Evolutionary conservation across 2,888 invertebrate species (phyloP).

Genomic region (Ophion ellenae): DNA sequence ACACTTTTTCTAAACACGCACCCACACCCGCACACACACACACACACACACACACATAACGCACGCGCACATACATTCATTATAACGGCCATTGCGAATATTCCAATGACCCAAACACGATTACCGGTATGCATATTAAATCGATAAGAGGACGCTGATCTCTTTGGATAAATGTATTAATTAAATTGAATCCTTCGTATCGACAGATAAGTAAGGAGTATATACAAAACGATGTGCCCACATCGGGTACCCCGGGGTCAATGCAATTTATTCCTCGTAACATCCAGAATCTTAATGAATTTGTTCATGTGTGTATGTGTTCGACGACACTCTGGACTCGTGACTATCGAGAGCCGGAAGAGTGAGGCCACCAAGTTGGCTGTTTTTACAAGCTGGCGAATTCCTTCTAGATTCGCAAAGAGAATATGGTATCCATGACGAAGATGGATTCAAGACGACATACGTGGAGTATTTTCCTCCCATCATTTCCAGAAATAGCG

Average conservation of each 20-base stretch:
- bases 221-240: neutral
- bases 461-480: conserved; percentile 26
- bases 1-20: neutral
- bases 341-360: neutral
- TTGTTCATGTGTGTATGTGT: neutral
- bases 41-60: neutral
- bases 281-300: conserved; percentile 7
- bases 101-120: conserved; percentile 7
- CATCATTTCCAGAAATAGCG: conserved; percentile 65
- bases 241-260: conserved; percentile 4
- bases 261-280: neutral
- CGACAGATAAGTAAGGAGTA: neutral
- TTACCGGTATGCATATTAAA: neutral
- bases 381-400: conserved; percentile 23
- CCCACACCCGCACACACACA: neutral
- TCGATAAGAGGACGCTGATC: conserved; percentile 11
- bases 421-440: conserved; percentile 8
- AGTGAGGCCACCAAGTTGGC: neutral
- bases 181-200: conserved; percentile 12
- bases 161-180: neutral
- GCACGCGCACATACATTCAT: too few species aligned
- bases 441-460: conserved; percentile 31
- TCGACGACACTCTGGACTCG: neutral
- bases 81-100: neutral
- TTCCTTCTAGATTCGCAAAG: conserved; percentile 17